Percentiles rank a stretch among this genome's conserved stretches.
These are phyloP conservation scores for Euschistus heros DNA, from an alignment of 1,140 invertebrate species.

Conservation along the genomic window DNA sequence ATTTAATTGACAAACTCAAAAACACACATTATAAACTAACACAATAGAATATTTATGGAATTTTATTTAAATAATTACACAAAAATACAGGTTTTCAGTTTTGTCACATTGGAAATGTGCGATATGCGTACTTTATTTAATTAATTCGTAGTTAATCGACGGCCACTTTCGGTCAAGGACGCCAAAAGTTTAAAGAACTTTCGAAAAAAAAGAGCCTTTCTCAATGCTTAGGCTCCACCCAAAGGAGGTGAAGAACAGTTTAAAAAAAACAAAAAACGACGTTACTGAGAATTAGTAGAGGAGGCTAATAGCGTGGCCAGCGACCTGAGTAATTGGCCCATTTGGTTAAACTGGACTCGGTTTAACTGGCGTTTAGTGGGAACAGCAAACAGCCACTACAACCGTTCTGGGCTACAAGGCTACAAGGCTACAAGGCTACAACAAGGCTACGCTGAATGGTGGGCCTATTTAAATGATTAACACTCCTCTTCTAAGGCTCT, in stretches of 20 bases:
- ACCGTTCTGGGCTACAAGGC: not conserved
- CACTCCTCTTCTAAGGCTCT: not conserved
- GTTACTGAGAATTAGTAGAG: not conserved
- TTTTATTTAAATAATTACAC: too few relatives aligned
- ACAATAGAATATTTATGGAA: too few relatives aligned
- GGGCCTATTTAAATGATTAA: slow-evolving; percentile 14
- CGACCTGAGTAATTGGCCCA: not conserved
- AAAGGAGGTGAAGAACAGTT: not conserved
- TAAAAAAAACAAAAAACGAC: not conserved
- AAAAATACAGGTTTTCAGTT: too few relatives aligned
- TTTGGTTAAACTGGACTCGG: not conserved
- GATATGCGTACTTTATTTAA: too few relatives aligned
- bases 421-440: not conserved
- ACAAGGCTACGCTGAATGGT: not conserved
- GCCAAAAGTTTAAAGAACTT: not conserved
- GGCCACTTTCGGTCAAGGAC: not conserved
- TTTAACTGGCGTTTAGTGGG: slow-evolving; percentile 1
- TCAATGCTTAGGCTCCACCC: not conserved
- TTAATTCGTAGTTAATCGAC: not conserved
- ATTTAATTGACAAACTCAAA: too few relatives aligned
- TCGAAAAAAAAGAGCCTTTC: too few relatives aligned
- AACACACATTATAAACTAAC: too few relatives aligned
- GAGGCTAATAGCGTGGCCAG: not conserved
- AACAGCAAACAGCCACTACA: not conserved
- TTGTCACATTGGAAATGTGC: too few relatives aligned